Conservation (phyloP, 2,888 invertebrate genomes). For the Slavum lentiscoides region DNA sequence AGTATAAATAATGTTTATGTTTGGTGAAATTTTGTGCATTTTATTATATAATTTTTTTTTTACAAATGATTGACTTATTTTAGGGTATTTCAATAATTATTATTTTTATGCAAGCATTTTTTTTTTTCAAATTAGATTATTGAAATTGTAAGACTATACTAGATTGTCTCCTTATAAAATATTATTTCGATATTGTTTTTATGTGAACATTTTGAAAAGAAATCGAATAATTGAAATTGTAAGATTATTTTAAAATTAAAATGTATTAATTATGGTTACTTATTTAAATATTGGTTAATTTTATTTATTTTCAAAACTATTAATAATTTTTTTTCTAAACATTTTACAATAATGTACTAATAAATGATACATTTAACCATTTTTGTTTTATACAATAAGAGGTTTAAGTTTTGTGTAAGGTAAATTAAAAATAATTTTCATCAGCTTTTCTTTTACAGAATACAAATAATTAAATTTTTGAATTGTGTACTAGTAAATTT, state of each 20-base stretch:
- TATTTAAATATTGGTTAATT: conserved; percentile 11
- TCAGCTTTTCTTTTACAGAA: background rate
- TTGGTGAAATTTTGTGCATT: conserved; percentile 24
- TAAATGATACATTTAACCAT: background rate
- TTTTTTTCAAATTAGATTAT: conserved; percentile 15
- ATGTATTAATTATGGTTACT: conserved; percentile 14
- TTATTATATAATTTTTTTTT: conserved; percentile 36
- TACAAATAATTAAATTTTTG: background rate
- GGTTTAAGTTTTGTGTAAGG: background rate
- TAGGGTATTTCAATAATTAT: conserved; percentile 30
- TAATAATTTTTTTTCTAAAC: no score
- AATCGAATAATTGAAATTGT: background rate
- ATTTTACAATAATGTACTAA: background rate
- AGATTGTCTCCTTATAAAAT: background rate
- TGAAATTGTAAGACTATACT: conserved; percentile 20
- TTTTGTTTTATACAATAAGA: background rate
- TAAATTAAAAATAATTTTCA: background rate
- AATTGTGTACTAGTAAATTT: background rate
- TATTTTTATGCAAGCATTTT: conserved; percentile 10
- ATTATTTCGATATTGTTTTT: no score
- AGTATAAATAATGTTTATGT: conserved; percentile 23
- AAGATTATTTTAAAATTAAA: background rate
- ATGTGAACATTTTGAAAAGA: no score
- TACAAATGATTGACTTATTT: background rate
- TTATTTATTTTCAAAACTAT: background rate